Evolutionary conservation across 2,797 vertebrate genomes (phyloP).

Genomic region (Siniperca scherzeri): DNA sequence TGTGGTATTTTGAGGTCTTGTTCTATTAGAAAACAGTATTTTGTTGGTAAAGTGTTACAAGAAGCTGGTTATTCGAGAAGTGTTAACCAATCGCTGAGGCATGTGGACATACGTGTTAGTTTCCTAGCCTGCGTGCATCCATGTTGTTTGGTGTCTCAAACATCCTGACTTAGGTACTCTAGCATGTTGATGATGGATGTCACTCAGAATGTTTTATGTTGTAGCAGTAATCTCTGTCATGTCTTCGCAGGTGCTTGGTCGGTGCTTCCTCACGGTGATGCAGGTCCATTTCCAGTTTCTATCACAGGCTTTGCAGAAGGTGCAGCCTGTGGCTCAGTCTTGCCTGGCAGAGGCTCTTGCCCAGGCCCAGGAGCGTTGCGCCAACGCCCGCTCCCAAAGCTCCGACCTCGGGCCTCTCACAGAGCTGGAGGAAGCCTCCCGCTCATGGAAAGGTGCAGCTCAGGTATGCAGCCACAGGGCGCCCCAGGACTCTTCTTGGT

Average conservation of each 20-base stretch:
- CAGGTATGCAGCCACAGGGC: constrained; percentile 87
- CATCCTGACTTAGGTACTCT: background rate
- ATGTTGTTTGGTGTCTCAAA: constrained; percentile 32
- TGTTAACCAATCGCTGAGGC: constrained; percentile 9
- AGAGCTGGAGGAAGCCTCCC: constrained; percentile 94
- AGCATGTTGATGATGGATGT: constrained; percentile 4
- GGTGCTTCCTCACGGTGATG: constrained; percentile 98
- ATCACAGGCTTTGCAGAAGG: constrained; percentile 97
- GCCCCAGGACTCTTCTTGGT: constrained; percentile 50
- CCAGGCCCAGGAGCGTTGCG: constrained; percentile 93
- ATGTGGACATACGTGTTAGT: constrained; percentile 42
- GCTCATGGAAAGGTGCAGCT: constrained; percentile 95
- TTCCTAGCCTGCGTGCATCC: constrained; percentile 10
- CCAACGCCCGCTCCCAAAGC: constrained; percentile 79
- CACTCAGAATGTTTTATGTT: background rate
- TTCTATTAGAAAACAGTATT: background rate
- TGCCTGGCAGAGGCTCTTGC: constrained; percentile 94
- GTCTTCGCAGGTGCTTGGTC: constrained; percentile 91
- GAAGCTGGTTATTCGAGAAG: background rate
- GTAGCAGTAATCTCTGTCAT: constrained; percentile 37
- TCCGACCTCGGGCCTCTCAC: constrained; percentile 85
- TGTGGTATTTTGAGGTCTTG: background rate
- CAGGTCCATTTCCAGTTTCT: constrained; percentile 99
- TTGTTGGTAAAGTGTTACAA: background rate
- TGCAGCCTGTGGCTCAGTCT: constrained; percentile 97